Conservation (phyloP, 2,113 vertebrate species). For the Leiothrix lutea region DNA sequence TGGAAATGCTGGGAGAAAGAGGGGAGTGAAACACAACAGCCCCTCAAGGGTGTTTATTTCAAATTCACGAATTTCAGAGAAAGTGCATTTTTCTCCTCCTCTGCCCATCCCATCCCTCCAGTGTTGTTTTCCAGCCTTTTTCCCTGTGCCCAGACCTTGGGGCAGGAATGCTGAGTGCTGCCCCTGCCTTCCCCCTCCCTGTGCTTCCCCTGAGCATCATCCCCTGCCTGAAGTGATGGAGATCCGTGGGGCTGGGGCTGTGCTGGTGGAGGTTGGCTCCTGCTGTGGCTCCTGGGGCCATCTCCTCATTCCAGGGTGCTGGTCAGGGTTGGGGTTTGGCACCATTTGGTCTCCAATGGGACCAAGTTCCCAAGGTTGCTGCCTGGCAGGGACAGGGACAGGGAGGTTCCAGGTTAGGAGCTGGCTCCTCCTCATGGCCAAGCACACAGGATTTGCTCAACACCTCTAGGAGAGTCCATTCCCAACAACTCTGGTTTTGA, state of each 20-base stretch:
- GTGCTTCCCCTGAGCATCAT: background rate
- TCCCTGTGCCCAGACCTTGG: background rate
- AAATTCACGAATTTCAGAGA: background rate
- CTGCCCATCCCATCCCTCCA: background rate
- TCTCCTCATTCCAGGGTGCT: background rate
- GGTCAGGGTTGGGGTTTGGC: background rate
- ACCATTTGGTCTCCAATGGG: background rate
- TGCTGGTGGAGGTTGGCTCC: background rate
- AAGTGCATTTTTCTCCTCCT: background rate
- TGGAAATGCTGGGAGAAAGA: background rate
- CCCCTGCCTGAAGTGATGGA: conserved; percentile 20
- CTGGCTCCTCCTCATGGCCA: background rate
- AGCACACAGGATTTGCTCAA: background rate
- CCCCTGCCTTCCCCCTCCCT: background rate
- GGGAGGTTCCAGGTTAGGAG: background rate
- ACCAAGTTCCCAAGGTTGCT: background rate
- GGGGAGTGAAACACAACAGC: fast-evolving
- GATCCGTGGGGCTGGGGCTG: background rate
- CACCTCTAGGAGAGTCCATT: background rate
- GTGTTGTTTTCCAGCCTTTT: background rate
- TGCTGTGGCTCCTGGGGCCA: fast-evolving
- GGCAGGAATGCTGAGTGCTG: background rate
- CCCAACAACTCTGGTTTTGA: background rate
- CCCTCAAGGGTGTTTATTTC: background rate
- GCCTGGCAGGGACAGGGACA: background rate